Base-by-base conservation (phyloP, 2,888 invertebrate genomes). In the Cheilosia variabilis region DNA sequence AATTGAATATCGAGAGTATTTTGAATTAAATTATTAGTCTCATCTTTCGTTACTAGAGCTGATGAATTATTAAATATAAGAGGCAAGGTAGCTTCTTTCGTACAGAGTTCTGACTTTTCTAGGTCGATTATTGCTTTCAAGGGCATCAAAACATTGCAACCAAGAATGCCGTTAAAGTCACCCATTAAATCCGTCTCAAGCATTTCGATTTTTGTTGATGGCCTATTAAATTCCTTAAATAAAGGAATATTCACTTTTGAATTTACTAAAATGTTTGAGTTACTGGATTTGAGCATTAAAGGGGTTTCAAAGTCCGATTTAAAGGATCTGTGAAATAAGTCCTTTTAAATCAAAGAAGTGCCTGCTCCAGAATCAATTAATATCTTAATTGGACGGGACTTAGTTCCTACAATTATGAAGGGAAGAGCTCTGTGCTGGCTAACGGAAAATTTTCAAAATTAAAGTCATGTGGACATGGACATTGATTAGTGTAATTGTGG, bases 371-470 rank as follows among this genome's bases (percentile, higher is more conserved):
- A 52, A 53, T 76, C 60, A 3, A 68, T 50, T 1, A 66, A 22
- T n/a, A 76, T 27, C 5, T 65, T 68, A 2, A 65, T 22, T 19
- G 41, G 75, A 50, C 9, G 1, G 9, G 37, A 58, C 13, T 37
- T 75, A 5, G 27, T 52, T 57, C 45, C 24, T 4, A 76, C 60
- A 22, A 76, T 15, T 66, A 76, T 50, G 31, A n/a, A 68, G 47
- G 63, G 55, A 55, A 63, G 63, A 57, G 52, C 2, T 62, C 62
- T 10, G 43, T 13, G 3, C 15, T 27, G 27, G 55, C 22, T 57
- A 17, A n/a, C 27, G 27, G 31, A 57, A 34, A 57, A 57, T 57
- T 57, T 57, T 57, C 13, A 47, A 17, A n/a, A 47, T 17, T 47
- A 4, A n/a, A 24, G 7, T 31, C 7, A 9, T 31, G 31, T 7